These are phyloP conservation scores for Netelia virgata DNA, from an alignment of 2,888 invertebrate species.

Conservation along the genomic window DNA sequence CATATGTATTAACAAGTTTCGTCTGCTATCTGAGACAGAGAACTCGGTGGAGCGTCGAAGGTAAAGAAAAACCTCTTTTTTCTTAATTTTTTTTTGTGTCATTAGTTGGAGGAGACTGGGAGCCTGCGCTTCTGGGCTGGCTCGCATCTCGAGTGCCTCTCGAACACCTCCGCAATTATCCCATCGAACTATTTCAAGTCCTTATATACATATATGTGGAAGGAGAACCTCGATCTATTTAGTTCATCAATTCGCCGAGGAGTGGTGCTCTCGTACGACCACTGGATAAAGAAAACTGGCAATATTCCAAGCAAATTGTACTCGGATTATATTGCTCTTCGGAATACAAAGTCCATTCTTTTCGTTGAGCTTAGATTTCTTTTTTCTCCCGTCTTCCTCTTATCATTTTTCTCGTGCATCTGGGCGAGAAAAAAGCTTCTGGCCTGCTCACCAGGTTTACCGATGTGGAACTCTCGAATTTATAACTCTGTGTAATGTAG, in stretches of 20 bases:
- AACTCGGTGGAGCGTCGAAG: conserved; percentile 25
- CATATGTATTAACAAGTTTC: conserved; percentile 29
- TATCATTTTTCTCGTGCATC: conserved; percentile 37
- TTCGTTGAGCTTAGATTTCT: conserved; percentile 38
- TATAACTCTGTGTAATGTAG: conserved; percentile 7
- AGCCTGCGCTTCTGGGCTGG: conserved; percentile 39
- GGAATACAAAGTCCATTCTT: conserved; percentile 65
- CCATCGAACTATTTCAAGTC: conserved; percentile 49
- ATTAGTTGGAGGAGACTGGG: conserved; percentile 49
- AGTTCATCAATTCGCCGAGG: conserved; percentile 57
- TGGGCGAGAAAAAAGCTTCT: background rate
- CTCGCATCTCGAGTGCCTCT: conserved; percentile 37
- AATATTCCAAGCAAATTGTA: conserved; percentile 69
- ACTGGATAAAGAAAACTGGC: conserved; percentile 60
- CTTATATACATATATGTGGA: conserved; percentile 28
- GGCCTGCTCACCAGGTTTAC: conserved; percentile 1
- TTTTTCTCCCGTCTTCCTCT: conserved; percentile 16
- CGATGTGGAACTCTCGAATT: conserved; percentile 15
- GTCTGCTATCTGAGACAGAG: conserved; percentile 42
- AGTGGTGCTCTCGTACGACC: conserved; percentile 24
- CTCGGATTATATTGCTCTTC: conserved; percentile 65
- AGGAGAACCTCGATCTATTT: conserved; percentile 54
- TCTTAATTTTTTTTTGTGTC: conserved; percentile 29
- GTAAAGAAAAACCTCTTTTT: conserved; percentile 27
- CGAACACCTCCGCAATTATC: conserved; percentile 55